Base-by-base conservation (phyloP, 1,140 invertebrate species). In the Papilio helenus region DNA sequence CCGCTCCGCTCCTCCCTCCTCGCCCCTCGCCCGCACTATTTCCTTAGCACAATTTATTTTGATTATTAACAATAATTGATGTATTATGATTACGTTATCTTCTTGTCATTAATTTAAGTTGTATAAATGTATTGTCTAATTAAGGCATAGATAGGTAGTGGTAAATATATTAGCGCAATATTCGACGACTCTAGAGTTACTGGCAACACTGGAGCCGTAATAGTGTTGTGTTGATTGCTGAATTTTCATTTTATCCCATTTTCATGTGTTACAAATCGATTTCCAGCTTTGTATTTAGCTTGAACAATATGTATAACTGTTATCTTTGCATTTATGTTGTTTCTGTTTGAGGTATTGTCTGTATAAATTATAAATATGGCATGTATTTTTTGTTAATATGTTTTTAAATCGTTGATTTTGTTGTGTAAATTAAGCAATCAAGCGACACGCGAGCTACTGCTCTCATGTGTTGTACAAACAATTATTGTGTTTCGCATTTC, bases 71-170 rank as follows among this genome's bases (percentile, higher is more conserved):
- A 76, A 84, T 83, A 73, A 77, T 86, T 80, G 79, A 80, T 90
- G 88, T 90, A 90, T 91, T 89, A 90, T 85, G 87, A 86, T 87
- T 89, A 83, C 84, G 90, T 93, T 93, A 90, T 89, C 90, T 90
- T 94, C 92, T 94, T 92, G 92, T 94, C 92, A 94, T 92, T 94
- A 94, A 89, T 91, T 93, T 94, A 94, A 94, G 92, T 94, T 94
- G 91, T 94, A 93, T 93, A 94, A 93, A 93, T 92, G 88, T 94
- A 93, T 89, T 89, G 91, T 94, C 90, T 92, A 92, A 88, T 90
- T 93, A 93, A 94, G 91, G 87, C 86, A 91, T 93, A 94, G 92
- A 86, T 94, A 93, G 92, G 89, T 92, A 94, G 90, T 88, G 89
- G 89, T 92, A 93, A 94, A 90, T 92, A 90, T 89, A 92, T 89